phyloP scores from a whole-genome alignment of 2,113 vertebrate genomes.

The Patagioenas fasciata region DNA sequence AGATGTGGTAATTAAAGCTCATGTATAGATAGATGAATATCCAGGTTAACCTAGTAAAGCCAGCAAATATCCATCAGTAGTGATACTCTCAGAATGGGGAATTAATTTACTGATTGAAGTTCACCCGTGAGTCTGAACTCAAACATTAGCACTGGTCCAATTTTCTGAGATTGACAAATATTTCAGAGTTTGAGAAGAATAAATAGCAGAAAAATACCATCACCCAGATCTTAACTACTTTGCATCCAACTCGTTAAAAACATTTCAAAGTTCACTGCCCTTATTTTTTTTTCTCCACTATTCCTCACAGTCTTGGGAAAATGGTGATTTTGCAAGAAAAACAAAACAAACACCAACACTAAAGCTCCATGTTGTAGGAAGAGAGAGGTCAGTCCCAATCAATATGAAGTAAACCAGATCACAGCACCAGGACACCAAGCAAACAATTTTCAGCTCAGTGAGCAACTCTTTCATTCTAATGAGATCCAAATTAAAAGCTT shows the following conservation, averaged over 20 bases:
- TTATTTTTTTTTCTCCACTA: neutral
- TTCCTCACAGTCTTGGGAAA: neutral
- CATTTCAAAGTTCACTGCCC: neutral
- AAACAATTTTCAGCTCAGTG: neutral
- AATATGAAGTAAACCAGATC: neutral
- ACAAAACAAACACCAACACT: too few relatives aligned
- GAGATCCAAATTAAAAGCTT: neutral
- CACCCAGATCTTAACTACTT: neutral
- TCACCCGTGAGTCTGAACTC: neutral
- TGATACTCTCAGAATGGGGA: neutral
- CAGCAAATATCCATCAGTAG: neutral
- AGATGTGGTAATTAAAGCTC: neutral
- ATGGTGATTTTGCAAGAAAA: neutral
- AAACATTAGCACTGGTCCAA: neutral
- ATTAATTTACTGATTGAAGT: neutral
- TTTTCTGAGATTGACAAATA: neutral
- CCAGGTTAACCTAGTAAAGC: neutral
- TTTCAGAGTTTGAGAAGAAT: neutral
- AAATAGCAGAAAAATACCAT: neutral
- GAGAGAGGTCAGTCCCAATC: neutral
- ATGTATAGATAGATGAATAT: neutral
- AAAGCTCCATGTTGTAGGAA: neutral
- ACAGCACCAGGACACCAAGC: fast-evolving
- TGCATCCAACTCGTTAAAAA: neutral
- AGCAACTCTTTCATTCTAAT: neutral